A percentile compares a stretch with the other conserved stretches of the same genome.
phyloP scores from a whole-genome alignment of 2,888 invertebrate species.

The Amblyteles armatorius region DNA sequence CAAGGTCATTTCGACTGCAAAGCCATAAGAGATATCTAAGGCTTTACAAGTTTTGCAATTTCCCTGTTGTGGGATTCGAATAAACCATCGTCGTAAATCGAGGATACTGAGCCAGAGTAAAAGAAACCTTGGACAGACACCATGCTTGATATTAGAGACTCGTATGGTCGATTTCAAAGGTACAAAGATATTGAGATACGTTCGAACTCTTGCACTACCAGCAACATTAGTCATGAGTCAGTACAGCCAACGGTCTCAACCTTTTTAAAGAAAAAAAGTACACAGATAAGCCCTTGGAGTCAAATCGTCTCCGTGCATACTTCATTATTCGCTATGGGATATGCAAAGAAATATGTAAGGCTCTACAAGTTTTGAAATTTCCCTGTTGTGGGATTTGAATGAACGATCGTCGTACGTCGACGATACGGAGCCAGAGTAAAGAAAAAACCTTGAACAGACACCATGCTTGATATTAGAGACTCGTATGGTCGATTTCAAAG shows the following conservation, averaged over 20 bases:
- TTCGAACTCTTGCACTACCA: neutral
- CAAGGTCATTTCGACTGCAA: too few relatives aligned
- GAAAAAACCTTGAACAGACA: constrained; percentile 79
- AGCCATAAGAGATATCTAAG: neutral
- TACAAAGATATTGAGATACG: constrained; percentile 58
- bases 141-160: constrained; percentile 72
- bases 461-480: constrained; percentile 74
- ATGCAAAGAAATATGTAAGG: constrained; percentile 11
- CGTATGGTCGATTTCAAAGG: constrained; percentile 80
- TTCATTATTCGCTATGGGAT: neutral
- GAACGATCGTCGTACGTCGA: constrained; percentile 36
- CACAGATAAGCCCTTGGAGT: too few relatives aligned
- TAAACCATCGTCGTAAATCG: constrained; percentile 39
- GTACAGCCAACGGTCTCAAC: too few relatives aligned
- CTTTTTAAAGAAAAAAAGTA: too few relatives aligned
- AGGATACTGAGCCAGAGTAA: constrained; percentile 77
- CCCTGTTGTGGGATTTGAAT: constrained; percentile 57
- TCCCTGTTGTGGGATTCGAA: constrained; percentile 59
- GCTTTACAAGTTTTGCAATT: constrained; percentile 73
- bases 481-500: constrained; percentile 80
- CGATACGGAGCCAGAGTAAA: constrained; percentile 77
- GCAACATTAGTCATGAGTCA: too few relatives aligned
- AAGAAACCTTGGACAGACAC: constrained; percentile 80
- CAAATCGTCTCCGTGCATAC: too few relatives aligned
- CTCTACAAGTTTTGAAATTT: constrained; percentile 72